Evolutionary conservation across 2,888 invertebrate species (phyloP), one percentile per base, ranked within the genome.

Genomic region (Ecdyonurus torrentis): DNA sequence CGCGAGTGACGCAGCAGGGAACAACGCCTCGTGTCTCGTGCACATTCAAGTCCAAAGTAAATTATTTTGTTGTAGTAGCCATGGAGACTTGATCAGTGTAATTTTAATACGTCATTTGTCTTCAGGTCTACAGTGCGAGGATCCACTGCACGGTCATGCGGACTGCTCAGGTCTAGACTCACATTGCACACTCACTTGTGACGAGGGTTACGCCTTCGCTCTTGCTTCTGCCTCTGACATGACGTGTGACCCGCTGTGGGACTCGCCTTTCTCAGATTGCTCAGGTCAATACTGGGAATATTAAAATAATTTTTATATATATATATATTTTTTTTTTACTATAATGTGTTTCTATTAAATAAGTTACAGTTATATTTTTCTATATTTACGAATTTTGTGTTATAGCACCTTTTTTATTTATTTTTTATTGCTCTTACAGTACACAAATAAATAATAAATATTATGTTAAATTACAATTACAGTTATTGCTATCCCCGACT

Each of bases 21-120:
- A 86, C 69, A 75, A 73, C 19, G 82, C 78, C 60, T 75, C 72
- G 18, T 86, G 86, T 69, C 69, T 74, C 22, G 74, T 86, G 58
- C 81, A 79, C 68, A 77, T 86, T 61, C 80, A 78, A 15, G 78
- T 86, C 1, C 78, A 81, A 76, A 79, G 82, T 81, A 70, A 68
- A 66, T 64, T 2, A 23, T 24, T 53, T 22, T n/a, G n/a, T n/a
- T n/a, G n/a, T n/a, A n/a, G n/a, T n/a, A n/a, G n/a, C n/a, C n/a
- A n/a, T n/a, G n/a, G n/a, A n/a, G n/a, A n/a, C n/a, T n/a, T n/a
- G n/a, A n/a, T n/a, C n/a, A n/a, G n/a, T n/a, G 10, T 20, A 15
- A 58, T 58, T 20, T 20, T 58, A 58, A 15, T 58, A 19, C 10
- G n/a, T 50, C 18, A 10, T 50, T 50, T 50, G 50, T 50, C 55